Evolutionary conservation across 2,113 vertebrate genomes (phyloP).

Genomic region (Silurus meridionalis): DNA sequence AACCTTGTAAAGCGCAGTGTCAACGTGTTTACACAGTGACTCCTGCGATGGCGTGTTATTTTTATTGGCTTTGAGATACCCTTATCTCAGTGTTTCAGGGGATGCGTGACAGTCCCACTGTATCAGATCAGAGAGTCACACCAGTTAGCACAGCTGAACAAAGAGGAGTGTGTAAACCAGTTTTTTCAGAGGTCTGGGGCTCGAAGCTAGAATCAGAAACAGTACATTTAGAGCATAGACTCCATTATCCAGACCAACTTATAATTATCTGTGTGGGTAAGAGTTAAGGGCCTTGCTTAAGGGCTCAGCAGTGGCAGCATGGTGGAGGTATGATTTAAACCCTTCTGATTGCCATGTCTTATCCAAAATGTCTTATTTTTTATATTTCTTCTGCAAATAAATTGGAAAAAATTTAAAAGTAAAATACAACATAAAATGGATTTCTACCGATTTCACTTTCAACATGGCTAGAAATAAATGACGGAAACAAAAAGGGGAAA

Average conservation of each 20-base stretch:
- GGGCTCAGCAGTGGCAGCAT: too few species aligned
- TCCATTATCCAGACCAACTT: too few species aligned
- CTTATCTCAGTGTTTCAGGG: slow-evolving; percentile 20
- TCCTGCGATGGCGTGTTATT: neutral
- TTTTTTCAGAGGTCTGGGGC: too few species aligned
- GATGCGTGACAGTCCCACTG: neutral
- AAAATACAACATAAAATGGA: neutral
- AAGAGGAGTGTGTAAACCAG: neutral
- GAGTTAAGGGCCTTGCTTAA: too few species aligned
- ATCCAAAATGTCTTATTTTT: too few species aligned
- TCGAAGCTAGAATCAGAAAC: neutral
- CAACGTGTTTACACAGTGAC: neutral
- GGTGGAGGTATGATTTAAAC: too few species aligned
- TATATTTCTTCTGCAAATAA: neutral
- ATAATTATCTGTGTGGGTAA: too few species aligned
- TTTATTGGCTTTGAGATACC: slow-evolving; percentile 24
- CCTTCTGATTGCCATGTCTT: too few species aligned
- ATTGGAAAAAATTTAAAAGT: neutral
- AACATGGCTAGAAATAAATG: neutral
- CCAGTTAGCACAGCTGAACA: neutral
- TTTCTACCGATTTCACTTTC: neutral
- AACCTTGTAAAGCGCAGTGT: slow-evolving; percentile 12
- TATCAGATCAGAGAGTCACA: neutral
- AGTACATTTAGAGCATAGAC: too few species aligned
- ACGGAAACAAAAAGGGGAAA: neutral